Evolutionary conservation across 2,888 invertebrate species (phyloP).

Genomic region (Eristalis intricaria): DNA sequence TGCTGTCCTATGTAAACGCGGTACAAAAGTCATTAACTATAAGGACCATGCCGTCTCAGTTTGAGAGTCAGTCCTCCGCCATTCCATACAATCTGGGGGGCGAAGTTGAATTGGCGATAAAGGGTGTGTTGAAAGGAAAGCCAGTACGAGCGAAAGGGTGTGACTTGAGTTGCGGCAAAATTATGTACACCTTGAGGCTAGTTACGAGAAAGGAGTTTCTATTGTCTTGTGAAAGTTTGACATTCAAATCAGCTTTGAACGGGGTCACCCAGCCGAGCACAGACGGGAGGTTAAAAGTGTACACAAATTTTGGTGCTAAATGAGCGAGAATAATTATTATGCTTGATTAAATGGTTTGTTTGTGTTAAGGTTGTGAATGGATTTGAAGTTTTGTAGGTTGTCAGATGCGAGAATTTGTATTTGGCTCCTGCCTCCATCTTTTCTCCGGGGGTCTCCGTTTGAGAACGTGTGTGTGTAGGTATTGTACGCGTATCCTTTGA

Average conservation of each 20-base stretch:
- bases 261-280: too few relatives aligned
- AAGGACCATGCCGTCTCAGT: conserved; percentile 18
- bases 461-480: too few relatives aligned
- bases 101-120: neutral
- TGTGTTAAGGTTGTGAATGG: too few relatives aligned
- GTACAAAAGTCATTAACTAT: conserved; percentile 53
- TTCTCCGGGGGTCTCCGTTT: too few relatives aligned
- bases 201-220: conserved; percentile 4
- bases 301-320: neutral
- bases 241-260: neutral
- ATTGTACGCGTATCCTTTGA: too few relatives aligned
- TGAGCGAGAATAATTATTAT: neutral
- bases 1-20: conserved; percentile 64
- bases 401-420: too few relatives aligned
- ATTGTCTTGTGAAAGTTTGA: conserved; percentile 17
- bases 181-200: conserved; percentile 52
- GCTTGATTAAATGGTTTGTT: too few relatives aligned
- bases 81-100: neutral
- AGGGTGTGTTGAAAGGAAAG: neutral
- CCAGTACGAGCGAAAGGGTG: neutral
- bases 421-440: too few relatives aligned
- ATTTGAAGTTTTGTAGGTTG: too few relatives aligned
- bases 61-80: neutral
- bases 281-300: neutral
- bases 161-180: conserved; percentile 28